Evolutionary conservation across 2,888 invertebrate species (phyloP).

Genomic region (Mesorhabditis spiculigera): DNA sequence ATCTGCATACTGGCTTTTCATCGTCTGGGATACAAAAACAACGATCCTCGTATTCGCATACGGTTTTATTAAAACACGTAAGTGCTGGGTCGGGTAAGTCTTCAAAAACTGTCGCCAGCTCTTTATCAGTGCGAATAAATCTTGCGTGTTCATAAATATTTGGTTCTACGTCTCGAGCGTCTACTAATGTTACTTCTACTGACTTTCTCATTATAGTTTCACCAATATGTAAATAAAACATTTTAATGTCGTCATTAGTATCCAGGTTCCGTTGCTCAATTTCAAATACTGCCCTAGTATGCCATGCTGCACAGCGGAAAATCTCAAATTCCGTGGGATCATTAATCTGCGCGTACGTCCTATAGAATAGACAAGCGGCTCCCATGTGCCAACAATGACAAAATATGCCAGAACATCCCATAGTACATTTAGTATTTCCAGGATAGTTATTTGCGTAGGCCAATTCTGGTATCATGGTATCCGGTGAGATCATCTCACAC

Average conservation of each 20-base stretch:
- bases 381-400: neutral
- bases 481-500: neutral
- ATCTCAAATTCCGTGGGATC: neutral
- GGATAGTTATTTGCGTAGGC: neutral
- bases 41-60: neutral
- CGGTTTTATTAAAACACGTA: neutral
- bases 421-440: neutral
- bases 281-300: neutral
- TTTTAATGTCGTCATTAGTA: neutral
- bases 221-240: neutral
- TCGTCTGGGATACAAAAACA: neutral
- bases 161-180: neutral
- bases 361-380: neutral
- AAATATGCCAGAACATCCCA: neutral
- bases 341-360: neutral
- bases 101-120: neutral
- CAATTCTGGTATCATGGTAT: neutral
- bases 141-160: neutral
- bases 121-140: neutral
- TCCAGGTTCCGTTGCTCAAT: neutral
- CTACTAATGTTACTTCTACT: neutral
- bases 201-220: neutral
- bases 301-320: neutral
- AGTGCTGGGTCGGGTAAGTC: neutral
- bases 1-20: neutral